Conservation (phyloP, 2,113 vertebrate species). For the Dinomys branickii region DNA sequence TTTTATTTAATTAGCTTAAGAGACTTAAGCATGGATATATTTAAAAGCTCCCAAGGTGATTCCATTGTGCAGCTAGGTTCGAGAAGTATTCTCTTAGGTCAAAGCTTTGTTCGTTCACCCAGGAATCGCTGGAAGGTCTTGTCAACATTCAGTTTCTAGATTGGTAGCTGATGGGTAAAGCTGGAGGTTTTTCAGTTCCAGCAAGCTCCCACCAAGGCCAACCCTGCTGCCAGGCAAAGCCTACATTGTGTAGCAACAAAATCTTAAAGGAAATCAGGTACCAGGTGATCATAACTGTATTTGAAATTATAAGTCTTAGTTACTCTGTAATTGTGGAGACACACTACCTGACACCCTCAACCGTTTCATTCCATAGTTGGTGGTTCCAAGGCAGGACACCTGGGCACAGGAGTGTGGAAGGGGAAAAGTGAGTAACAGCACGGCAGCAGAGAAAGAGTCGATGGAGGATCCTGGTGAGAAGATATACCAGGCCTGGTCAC, state of each 20-base stretch:
- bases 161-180: not conserved
- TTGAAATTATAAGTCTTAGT: not conserved
- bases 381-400: not conserved
- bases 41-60: not conserved
- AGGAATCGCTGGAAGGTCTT: not conserved
- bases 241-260: not conserved
- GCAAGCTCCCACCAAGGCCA: not conserved
- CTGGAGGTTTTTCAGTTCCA: not conserved
- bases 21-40: not conserved
- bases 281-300: not conserved
- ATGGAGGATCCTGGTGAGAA: not conserved
- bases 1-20: not conserved
- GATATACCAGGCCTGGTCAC: not conserved
- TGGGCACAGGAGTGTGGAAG: not conserved
- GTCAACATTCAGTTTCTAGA: not conserved
- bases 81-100: not conserved
- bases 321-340: not conserved
- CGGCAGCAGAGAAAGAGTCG: not conserved
- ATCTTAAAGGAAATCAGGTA: slow-evolving; percentile 26
- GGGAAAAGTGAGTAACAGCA: not conserved
- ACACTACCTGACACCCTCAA: not conserved
- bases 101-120: not conserved
- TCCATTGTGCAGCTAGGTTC: not conserved
- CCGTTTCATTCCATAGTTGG: not conserved
- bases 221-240: not conserved